Evolutionary conservation across 2,113 vertebrate genomes (phyloP).

Genomic region (Ivindomyrus marchei): DNA sequence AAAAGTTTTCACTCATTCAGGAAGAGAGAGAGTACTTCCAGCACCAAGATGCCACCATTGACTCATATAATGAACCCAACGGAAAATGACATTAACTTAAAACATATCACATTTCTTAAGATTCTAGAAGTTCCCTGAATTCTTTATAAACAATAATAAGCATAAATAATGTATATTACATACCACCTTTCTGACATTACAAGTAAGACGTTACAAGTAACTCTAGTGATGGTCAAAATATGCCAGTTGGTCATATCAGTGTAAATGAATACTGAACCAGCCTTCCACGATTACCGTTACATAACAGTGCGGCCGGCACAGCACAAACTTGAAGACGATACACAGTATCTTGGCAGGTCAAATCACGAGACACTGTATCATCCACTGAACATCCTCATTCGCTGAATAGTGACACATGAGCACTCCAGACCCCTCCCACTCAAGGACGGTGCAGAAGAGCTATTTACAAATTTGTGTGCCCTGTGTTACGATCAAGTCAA

Average conservation of each 20-base stretch:
- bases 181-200: background rate
- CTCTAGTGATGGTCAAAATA: background rate
- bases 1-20: background rate
- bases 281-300: background rate
- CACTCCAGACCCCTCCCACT: background rate
- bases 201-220: background rate
- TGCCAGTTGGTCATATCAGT: background rate
- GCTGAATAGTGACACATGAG: background rate
- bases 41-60: background rate
- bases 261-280: background rate
- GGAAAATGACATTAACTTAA: background rate
- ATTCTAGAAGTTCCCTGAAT: conserved; percentile 9
- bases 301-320: background rate
- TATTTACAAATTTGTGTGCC: background rate
- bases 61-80: background rate
- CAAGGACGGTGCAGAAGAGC: background rate
- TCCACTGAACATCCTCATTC: background rate
- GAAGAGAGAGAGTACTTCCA: background rate
- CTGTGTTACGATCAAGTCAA: background rate
- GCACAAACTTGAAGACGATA: background rate
- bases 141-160: conserved; percentile 31
- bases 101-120: conserved; percentile 16
- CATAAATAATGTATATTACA: background rate
- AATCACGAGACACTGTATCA: background rate
- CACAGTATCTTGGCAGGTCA: background rate